These are phyloP conservation scores for Patiria pectinifera DNA, from an alignment of 53 echinoderm and acorn worm genomes.

Conservation along the genomic window DNA sequence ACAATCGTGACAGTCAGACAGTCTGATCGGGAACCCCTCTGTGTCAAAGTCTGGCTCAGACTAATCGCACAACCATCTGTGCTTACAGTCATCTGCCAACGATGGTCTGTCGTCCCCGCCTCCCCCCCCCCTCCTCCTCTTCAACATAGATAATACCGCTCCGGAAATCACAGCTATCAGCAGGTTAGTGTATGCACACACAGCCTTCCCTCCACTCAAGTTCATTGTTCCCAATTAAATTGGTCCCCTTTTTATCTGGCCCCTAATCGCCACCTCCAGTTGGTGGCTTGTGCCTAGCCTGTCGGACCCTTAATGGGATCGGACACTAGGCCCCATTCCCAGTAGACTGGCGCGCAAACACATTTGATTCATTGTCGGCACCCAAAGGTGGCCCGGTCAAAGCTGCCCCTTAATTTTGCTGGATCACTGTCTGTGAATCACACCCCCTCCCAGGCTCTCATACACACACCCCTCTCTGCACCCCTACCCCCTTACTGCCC, in stretches of 20 bases:
- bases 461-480: not conserved
- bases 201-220: not conserved
- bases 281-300: not conserved
- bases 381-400: not conserved
- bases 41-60: not conserved
- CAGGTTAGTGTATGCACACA: not conserved
- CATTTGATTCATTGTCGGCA: constrained; percentile 8
- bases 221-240: not conserved
- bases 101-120: not conserved
- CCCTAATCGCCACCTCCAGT: not conserved
- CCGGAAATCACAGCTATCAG: not conserved
- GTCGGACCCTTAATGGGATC: not conserved
- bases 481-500: not conserved
- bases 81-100: not conserved
- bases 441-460: not conserved
- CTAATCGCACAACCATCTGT: not conserved
- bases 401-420: not conserved
- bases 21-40: not conserved
- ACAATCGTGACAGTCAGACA: not conserved
- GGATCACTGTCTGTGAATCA: constrained; percentile 13
- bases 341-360: not conserved
- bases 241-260: not conserved
- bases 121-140: not conserved
- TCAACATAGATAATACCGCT: not conserved
- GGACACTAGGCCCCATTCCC: not conserved